Conservation (phyloP, 2,797 vertebrate genomes). For the Hephaestus fuliginosus region DNA sequence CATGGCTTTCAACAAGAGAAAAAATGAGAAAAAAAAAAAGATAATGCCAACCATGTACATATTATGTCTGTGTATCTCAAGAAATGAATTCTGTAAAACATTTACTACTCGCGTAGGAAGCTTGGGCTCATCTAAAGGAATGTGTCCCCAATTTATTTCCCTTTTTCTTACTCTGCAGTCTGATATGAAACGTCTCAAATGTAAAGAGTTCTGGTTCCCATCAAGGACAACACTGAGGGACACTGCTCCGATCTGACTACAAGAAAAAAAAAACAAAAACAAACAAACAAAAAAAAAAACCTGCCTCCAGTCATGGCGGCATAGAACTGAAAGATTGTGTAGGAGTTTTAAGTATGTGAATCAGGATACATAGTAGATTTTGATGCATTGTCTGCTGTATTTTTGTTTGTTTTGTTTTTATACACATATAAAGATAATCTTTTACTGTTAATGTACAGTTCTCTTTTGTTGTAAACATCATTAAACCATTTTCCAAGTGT, state of each 20-base stretch:
- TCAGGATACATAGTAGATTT: constrained; percentile 97
- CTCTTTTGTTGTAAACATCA: constrained; percentile 99
- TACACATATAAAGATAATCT: constrained; percentile 97
- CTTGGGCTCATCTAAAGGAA: constrained; percentile 87
- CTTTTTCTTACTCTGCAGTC: constrained; percentile 79
- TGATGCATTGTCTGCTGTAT: constrained; percentile 99
- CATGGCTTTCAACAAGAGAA: constrained; percentile 87
- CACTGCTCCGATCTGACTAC: constrained; percentile 89
- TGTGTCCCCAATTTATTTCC: constrained; percentile 71
- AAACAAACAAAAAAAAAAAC: constrained; percentile 47
- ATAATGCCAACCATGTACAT: constrained; percentile 90
- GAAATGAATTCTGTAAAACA: constrained; percentile 86
- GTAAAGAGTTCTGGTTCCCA: constrained; percentile 76
- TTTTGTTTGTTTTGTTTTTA: constrained; percentile 90
- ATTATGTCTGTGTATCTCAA: constrained; percentile 89
- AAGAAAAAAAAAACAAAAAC: constrained; percentile 35
- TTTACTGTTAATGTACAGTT: constrained; percentile 99
- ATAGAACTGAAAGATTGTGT: constrained; percentile 93
- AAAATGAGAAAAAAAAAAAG: constrained; percentile 49
- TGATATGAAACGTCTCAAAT: constrained; percentile 74
- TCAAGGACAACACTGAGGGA: constrained; percentile 81
- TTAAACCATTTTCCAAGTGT: constrained; percentile 99
- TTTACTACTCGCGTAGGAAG: constrained; percentile 83
- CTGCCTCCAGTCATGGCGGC: constrained; percentile 83
- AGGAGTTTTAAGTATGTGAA: constrained; percentile 94